These are phyloP conservation scores for Pseudonaja textilis DNA, from an alignment of 2,113 vertebrate species.

Conservation along the genomic window DNA sequence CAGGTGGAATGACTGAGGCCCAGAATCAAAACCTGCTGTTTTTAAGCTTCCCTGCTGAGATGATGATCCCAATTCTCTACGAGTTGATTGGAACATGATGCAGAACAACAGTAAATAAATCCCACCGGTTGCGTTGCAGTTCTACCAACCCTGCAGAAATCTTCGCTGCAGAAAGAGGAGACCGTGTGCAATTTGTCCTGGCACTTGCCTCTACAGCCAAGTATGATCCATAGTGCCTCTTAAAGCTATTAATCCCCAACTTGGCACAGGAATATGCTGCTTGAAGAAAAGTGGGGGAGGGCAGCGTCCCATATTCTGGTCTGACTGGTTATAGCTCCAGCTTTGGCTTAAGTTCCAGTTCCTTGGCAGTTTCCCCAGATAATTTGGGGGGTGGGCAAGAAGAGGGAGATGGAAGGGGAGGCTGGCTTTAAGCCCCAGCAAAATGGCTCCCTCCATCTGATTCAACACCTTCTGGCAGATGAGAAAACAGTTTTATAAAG, in stretches of 20 bases:
- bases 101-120: neutral
- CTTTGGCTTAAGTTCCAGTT: conserved; percentile 4
- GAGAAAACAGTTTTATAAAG: neutral
- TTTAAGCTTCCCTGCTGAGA: neutral
- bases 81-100: neutral
- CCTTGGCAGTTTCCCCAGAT: conserved; percentile 25
- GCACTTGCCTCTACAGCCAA: neutral
- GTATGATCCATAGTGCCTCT: neutral
- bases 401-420: neutral
- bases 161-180: neutral
- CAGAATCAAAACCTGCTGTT: neutral
- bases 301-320: neutral
- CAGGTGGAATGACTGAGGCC: neutral
- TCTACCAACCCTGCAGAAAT: neutral
- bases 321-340: neutral
- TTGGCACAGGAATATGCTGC: neutral
- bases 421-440: neutral
- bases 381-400: neutral
- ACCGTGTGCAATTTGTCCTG: no score
- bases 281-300: neutral
- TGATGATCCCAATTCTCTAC: neutral
- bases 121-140: neutral
- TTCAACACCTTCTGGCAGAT: no score
- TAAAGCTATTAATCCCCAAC: neutral
- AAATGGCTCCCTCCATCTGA: neutral